These are phyloP conservation scores for Caradrina kadenii DNA, from an alignment of 2,888 invertebrate genomes.

Conservation along the genomic window DNA sequence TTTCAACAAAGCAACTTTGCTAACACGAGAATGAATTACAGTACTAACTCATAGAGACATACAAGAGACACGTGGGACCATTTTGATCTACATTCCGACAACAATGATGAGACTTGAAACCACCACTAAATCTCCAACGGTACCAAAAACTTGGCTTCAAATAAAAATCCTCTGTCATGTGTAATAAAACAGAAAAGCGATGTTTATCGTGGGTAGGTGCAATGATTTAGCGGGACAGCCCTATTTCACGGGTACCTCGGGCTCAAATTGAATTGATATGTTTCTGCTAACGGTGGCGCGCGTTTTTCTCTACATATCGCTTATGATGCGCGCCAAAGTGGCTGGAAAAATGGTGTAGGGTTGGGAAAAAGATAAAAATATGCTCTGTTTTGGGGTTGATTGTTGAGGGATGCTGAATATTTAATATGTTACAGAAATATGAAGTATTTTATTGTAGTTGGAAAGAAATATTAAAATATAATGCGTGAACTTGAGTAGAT, in stretches of 20 bases:
- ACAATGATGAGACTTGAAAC: constrained; percentile 19
- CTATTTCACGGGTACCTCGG: constrained; percentile 83
- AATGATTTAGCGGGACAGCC: constrained; percentile 85
- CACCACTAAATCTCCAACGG: constrained; percentile 20
- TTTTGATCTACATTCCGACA: constrained; percentile 29
- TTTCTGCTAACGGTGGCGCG: constrained; percentile 85
- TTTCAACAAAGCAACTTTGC: neutral
- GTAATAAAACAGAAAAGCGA: constrained; percentile 86
- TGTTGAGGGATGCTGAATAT: neutral
- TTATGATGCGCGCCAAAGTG: constrained; percentile 85
- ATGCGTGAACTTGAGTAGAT: neutral
- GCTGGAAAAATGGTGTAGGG: constrained; percentile 81
- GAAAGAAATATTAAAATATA: neutral
- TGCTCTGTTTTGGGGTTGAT: neutral
- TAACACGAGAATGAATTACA: constrained; percentile 10
- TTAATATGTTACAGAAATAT: neutral
- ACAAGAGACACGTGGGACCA: constrained; percentile 15
- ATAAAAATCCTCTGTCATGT: constrained; percentile 78
- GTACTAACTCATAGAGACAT: constrained; percentile 19
- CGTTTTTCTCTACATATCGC: constrained; percentile 88
- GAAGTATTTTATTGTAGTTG: neutral
- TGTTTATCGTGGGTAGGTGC: constrained; percentile 84
- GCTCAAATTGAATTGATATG: constrained; percentile 90
- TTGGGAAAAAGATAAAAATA: constrained; percentile 56
- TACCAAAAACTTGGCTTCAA: constrained; percentile 35